Evolutionary conservation across 2,113 vertebrate species (phyloP).

Genomic region (Mesitornis unicolor): DNA sequence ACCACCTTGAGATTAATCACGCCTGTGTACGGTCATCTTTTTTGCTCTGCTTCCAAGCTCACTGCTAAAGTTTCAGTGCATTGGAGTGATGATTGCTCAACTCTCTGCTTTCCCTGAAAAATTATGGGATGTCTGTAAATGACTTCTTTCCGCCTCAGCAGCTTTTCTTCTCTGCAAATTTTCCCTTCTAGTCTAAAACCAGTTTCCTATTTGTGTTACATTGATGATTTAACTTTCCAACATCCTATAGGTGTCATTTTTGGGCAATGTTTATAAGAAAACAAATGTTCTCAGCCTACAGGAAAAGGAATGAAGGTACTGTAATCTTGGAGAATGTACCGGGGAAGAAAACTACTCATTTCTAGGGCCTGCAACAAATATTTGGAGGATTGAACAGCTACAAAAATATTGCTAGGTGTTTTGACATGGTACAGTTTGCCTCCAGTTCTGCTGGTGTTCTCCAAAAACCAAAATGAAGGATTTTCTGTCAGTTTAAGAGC

Average conservation of each 20-base stretch:
- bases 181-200: not conserved
- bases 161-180: not conserved
- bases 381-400: not conserved
- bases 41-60: slow-evolving; percentile 41
- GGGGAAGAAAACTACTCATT: not conserved
- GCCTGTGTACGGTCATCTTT: slow-evolving; percentile 7
- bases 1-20: not conserved
- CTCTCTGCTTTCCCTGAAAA: slow-evolving; percentile 22
- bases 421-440: not conserved
- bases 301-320: not conserved
- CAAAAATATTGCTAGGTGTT: not conserved
- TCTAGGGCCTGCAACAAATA: not conserved
- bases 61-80: slow-evolving; percentile 49
- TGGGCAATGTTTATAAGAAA: not conserved
- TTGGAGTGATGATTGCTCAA: slow-evolving; percentile 42
- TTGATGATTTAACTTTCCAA: not conserved
- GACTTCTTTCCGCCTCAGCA: slow-evolving; percentile 19
- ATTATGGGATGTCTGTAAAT: slow-evolving; percentile 46
- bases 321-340: not conserved
- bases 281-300: not conserved
- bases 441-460: not conserved
- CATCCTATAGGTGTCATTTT: not conserved
- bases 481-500: not conserved
- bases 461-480: not conserved
- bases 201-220: not conserved